phyloP scores from a whole-genome alignment of 2,888 invertebrate genomes.

The Calephelis perditalis region DNA sequence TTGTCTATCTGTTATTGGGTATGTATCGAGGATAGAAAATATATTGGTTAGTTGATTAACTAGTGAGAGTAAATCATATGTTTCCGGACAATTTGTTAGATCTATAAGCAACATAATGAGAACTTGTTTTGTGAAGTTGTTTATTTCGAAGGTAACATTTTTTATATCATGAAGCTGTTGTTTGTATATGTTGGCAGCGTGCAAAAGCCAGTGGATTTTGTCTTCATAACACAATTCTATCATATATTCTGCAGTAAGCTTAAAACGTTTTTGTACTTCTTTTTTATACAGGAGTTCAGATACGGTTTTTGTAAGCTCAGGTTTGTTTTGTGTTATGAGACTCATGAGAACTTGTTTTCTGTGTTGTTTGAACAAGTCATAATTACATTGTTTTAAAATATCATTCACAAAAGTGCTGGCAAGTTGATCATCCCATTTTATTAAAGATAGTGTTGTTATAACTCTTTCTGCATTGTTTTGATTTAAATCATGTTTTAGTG shows the following conservation, averaged over 20 bases:
- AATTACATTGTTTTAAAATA: slow-evolving; percentile 51
- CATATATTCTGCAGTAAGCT: slow-evolving; percentile 71
- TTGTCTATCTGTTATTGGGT: slow-evolving; percentile 59
- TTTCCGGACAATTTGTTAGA: slow-evolving; percentile 66
- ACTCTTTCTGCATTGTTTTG: slow-evolving; percentile 54
- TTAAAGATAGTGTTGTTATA: slow-evolving; percentile 54
- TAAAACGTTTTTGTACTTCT: slow-evolving; percentile 63
- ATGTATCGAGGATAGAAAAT: slow-evolving; percentile 68
- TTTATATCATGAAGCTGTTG: slow-evolving; percentile 66
- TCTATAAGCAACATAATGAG: slow-evolving; percentile 71
- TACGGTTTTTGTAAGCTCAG: slow-evolving; percentile 50
- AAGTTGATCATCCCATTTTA: slow-evolving; percentile 52
- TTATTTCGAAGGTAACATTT: slow-evolving; percentile 68
- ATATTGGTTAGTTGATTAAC: slow-evolving; percentile 67
- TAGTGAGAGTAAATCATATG: slow-evolving; percentile 61
- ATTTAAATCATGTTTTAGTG: slow-evolving; percentile 50
- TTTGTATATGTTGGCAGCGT: slow-evolving; percentile 66
- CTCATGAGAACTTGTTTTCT: slow-evolving; percentile 67
- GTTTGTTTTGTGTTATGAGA: slow-evolving; percentile 55
- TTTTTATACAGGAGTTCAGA: slow-evolving; percentile 58
- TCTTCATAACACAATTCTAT: slow-evolving; percentile 69
- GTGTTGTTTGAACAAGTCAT: slow-evolving; percentile 56
- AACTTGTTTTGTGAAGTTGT: slow-evolving; percentile 71
- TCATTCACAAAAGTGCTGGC: slow-evolving; percentile 47
- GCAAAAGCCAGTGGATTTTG: slow-evolving; percentile 67